Evolutionary conservation across 2,888 invertebrate species (phyloP).

Genomic region (Nysson spinosus): DNA sequence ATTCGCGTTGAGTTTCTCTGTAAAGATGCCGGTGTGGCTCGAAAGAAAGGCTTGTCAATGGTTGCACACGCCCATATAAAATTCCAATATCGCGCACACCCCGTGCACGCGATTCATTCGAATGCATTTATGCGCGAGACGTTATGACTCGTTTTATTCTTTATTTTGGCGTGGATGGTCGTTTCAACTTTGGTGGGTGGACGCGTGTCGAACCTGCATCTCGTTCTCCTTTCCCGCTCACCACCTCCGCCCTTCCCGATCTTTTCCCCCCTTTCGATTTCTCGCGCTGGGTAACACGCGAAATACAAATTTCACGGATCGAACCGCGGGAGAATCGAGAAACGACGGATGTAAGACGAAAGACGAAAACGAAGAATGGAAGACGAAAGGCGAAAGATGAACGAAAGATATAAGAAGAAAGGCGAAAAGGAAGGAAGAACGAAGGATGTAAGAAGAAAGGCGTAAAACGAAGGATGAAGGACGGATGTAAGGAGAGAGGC

Average conservation of each 20-base stretch:
- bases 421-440: too few relatives aligned
- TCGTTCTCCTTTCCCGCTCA: background rate
- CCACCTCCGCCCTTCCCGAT: background rate
- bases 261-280: background rate
- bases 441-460: too few relatives aligned
- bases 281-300: slow-evolving; percentile 7
- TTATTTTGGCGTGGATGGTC: slow-evolving; percentile 15
- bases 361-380: too few relatives aligned
- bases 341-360: too few relatives aligned
- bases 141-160: slow-evolving; percentile 6
- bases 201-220: slow-evolving; percentile 33
- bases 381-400: too few relatives aligned
- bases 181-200: slow-evolving; percentile 1
- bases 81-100: slow-evolving; percentile 25
- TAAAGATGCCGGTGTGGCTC: slow-evolving; percentile 10
- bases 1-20: slow-evolving; percentile 9
- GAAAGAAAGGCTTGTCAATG: slow-evolving; percentile 12
- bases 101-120: slow-evolving; percentile 9
- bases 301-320: slow-evolving; percentile 27
- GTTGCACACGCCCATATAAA: slow-evolving; percentile 1
- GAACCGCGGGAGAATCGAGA: slow-evolving; percentile 1
- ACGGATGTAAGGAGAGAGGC: too few relatives aligned
- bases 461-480: too few relatives aligned
- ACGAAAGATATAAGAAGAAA: too few relatives aligned
- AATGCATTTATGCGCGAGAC: slow-evolving; percentile 44